Conservation (phyloP, 2,888 invertebrate genomes). For the Calameuta filiformis region DNA sequence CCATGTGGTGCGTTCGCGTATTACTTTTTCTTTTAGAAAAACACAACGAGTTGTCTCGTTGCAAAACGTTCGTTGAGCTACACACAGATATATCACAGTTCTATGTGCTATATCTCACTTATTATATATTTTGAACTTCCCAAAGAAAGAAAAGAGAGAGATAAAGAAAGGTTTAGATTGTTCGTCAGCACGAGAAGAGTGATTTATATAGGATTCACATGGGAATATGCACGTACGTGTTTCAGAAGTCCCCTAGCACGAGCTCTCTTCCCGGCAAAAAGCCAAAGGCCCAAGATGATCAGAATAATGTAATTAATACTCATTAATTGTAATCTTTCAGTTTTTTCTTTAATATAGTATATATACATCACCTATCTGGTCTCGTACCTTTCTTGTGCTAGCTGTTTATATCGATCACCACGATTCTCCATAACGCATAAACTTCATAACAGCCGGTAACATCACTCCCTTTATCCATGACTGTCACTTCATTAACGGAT, state of each 20-base stretch:
- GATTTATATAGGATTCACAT: conserved; percentile 50
- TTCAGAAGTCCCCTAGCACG: conserved; percentile 65
- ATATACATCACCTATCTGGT: conserved; percentile 37
- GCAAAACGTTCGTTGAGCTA: background rate
- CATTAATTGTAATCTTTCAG: conserved; percentile 60
- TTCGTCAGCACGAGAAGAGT: background rate
- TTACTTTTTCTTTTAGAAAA: background rate
- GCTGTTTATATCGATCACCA: conserved; percentile 41
- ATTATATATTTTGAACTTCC: background rate
- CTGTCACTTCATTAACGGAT: conserved; percentile 26
- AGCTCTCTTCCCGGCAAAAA: conserved; percentile 64
- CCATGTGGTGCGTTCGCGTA: background rate
- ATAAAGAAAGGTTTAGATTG: conserved; percentile 11
- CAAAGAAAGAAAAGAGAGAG: conserved; percentile 10
- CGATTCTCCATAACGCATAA: conserved; percentile 40
- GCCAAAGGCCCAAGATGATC: conserved; percentile 63
- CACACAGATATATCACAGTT: background rate
- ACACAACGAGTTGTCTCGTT: background rate
- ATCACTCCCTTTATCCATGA: background rate
- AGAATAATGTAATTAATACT: conserved; percentile 64
- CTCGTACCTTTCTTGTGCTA: conserved; percentile 37
- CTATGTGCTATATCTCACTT: background rate
- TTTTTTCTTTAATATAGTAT: conserved; percentile 35
- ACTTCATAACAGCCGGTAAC: conserved; percentile 31
- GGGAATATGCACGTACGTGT: conserved; percentile 61